phyloP scores from a whole-genome alignment of 2,797 vertebrate genomes.

The Petrocephalus schoutedeni region DNA sequence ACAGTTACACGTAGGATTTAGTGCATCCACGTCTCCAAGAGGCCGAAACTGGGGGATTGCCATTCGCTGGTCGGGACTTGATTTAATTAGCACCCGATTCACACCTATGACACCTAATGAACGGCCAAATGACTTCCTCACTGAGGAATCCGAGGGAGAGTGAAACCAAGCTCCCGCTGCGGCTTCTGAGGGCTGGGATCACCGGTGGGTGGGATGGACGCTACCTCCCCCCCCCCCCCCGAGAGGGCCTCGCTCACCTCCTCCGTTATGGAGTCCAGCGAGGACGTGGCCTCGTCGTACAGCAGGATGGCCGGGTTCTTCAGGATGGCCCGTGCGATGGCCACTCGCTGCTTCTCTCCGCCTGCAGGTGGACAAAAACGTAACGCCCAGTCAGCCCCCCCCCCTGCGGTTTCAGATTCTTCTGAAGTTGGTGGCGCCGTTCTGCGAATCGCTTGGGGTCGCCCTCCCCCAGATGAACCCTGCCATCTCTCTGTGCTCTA shows the following conservation, averaged over 20 bases:
- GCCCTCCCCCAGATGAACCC: background rate
- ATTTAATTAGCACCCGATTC: constrained; percentile 9
- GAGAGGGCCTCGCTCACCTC: constrained; percentile 68
- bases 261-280: constrained; percentile 96
- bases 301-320: constrained; percentile 88
- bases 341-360: constrained; percentile 94
- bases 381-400: background rate
- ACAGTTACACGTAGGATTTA: background rate
- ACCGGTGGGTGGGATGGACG: background rate
- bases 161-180: background rate
- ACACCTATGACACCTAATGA: background rate
- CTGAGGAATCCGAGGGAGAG: background rate
- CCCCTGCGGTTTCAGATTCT: background rate
- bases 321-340: constrained; percentile 90
- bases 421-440: background rate
- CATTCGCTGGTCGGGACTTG: background rate
- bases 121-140: background rate
- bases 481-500: too few relatives aligned
- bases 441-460: background rate
- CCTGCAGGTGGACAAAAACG: constrained; percentile 58
- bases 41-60: background rate
- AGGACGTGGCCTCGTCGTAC: constrained; percentile 98
- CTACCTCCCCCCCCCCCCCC: background rate
- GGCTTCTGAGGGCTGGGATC: background rate
- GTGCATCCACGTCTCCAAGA: background rate